Evolutionary conservation across 2,888 invertebrate genomes (phyloP), one percentile per base, ranked within the genome.

Genomic region (Meteorus colon): DNA sequence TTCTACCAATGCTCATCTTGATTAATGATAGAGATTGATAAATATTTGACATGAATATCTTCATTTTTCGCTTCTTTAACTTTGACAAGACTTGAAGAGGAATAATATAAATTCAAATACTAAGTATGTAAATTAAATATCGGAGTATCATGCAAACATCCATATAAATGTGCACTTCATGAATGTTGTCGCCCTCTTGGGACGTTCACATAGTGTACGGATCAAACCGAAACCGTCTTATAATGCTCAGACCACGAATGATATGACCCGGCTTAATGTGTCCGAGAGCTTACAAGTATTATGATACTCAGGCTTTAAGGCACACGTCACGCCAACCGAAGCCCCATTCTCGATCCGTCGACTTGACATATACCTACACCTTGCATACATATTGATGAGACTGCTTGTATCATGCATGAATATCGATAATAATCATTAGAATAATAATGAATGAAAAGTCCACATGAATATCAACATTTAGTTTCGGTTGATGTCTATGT

Each of bases 241-340:
- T 72, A 75, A 81, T 81, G 82, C 82, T 85, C 82, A 81, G 55
- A 67, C 73, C 41, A 81, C 75, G 82, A 86, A 87, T 82, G 87
- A 86, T 88, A 87, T 85, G 87, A 88, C 86, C 87, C 87, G 78
- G 87, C 87, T 88, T 87, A 88, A 87, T 85, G 80, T 82, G 84
- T 86, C 86, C 83, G 83, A 81, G 76, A 82, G 83, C 82, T 85
- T 85, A 84, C 83, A 80, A 84, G 88, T 86, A 88, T 88, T 86
- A 88, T 86, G 88, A 88, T 88, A 88, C 84, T 80, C 84, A 76
- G 72, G 77, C 82, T 86, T 86, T 55, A 55, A 55, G 55, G 24
- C 86, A 84, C 84, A 82, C 82, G 82, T 31, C 31, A 85, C 82
- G 81, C 73, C 19, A 55, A 55, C 55, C 79, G 88, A 88, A 88